A percentile compares a stretch with the other conserved stretches of the same genome.
These are phyloP conservation scores for Ganaspis sp. DNA, from an alignment of 1,140 invertebrate genomes.

Conservation along the genomic window DNA sequence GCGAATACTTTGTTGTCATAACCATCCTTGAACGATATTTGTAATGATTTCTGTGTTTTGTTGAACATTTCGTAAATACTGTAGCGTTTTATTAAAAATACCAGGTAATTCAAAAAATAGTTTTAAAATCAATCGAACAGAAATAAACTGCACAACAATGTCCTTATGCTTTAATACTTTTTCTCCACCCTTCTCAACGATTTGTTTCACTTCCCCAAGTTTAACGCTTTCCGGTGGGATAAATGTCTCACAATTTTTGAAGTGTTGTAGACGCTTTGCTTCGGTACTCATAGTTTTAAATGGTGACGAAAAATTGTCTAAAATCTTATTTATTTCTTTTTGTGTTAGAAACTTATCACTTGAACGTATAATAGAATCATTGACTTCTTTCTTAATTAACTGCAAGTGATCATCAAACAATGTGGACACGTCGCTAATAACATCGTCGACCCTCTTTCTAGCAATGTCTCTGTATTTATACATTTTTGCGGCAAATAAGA, in stretches of 20 bases:
- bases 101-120: background rate
- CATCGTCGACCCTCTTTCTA: background rate
- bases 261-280: background rate
- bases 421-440: background rate
- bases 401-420: background rate
- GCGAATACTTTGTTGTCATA: background rate
- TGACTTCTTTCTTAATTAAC: background rate
- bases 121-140: background rate
- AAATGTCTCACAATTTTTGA: background rate
- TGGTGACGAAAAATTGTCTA: background rate
- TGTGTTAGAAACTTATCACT: background rate
- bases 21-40: background rate
- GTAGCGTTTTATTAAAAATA: background rate
- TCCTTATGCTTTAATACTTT: background rate
- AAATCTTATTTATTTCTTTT: background rate
- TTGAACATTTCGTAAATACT: background rate
- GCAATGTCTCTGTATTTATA: slow-evolving; percentile 12
- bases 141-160: background rate
- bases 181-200: background rate
- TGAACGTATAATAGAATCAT: background rate
- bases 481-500: background rate
- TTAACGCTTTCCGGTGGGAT: background rate
- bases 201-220: background rate
- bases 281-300: slow-evolving; percentile 3
- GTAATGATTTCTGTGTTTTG: background rate